Evolutionary conservation across 2,888 invertebrate species (phyloP).

Genomic region (Marasmarcha lunaedactyla): DNA sequence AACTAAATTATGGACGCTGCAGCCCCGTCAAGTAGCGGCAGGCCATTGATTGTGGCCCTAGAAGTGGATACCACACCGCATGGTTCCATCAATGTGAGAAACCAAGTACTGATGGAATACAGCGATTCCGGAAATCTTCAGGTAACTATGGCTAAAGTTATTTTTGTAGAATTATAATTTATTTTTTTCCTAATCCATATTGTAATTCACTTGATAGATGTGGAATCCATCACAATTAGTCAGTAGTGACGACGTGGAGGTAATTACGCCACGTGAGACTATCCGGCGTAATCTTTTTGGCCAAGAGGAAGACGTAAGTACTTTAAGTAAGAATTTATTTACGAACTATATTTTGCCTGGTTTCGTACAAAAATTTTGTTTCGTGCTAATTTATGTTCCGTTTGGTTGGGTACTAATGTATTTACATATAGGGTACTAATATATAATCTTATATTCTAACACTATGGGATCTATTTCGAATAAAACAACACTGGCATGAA

Average conservation of each 20-base stretch:
- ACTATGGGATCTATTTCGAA: constrained; percentile 1
- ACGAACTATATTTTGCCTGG: no score
- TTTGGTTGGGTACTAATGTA: not conserved
- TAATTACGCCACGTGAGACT: constrained; percentile 3
- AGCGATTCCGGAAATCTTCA: constrained; percentile 4
- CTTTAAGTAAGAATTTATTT: not conserved
- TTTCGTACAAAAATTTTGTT: no score
- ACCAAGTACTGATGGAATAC: constrained; percentile 2
- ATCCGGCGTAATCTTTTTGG: constrained; percentile 4
- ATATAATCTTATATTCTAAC: not conserved
- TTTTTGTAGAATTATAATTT: constrained; percentile 4
- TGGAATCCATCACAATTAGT: constrained; percentile 4
- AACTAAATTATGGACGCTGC: constrained; percentile 4
- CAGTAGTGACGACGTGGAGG: constrained; percentile 4
- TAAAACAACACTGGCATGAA: not conserved
- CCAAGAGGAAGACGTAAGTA: constrained; percentile 4
- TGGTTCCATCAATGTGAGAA: constrained; percentile 3
- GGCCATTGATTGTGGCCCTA: constrained; percentile 3
- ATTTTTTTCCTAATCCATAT: constrained; percentile 1
- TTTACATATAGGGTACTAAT: constrained; percentile 1
- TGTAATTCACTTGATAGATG: constrained; percentile 2
- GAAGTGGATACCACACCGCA: constrained; percentile 3
- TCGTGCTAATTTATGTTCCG: no score
- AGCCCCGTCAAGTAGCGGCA: constrained; percentile 3
- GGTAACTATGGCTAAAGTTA: constrained; percentile 2